Evolutionary conservation across 92 coral and sea anemone species (phyloP).

Genomic region (Palythoa grandiflora): DNA sequence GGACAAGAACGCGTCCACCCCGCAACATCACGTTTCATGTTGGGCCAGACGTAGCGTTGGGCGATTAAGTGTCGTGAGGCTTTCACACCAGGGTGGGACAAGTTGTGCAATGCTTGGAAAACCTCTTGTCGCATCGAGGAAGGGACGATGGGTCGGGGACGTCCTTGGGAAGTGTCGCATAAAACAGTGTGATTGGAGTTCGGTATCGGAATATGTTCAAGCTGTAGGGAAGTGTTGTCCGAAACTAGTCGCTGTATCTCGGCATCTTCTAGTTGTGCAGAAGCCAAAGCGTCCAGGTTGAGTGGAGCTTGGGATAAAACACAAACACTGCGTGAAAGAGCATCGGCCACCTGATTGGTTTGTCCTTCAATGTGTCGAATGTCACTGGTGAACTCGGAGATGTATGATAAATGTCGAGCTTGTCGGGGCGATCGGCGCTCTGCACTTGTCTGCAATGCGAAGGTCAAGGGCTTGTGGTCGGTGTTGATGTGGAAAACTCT

Average conservation of each 20-base stretch:
- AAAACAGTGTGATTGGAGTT: slow-evolving; percentile 12
- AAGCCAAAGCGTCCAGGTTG: slow-evolving; percentile 45
- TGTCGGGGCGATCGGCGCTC: slow-evolving; percentile 58
- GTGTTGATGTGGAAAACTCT: slow-evolving; percentile 53
- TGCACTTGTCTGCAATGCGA: slow-evolving; percentile 53
- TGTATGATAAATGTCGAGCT: slow-evolving; percentile 56
- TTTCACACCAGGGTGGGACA: slow-evolving; percentile 25
- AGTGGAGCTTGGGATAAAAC: slow-evolving; percentile 43
- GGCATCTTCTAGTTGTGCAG: slow-evolving; percentile 38
- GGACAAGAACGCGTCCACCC: slow-evolving; percentile 34
- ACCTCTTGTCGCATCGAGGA: neutral
- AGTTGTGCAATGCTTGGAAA: neutral
- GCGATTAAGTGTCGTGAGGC: slow-evolving; percentile 21
- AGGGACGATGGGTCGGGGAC: slow-evolving; percentile 16
- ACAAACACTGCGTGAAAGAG: slow-evolving; percentile 21
- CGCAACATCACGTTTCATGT: slow-evolving; percentile 17
- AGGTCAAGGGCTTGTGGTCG: slow-evolving; percentile 65
- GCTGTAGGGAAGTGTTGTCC: slow-evolving; percentile 1
- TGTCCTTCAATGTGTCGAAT: slow-evolving; percentile 15
- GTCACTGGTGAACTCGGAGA: slow-evolving; percentile 67
- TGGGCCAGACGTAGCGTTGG: slow-evolving; percentile 49
- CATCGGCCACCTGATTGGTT: neutral
- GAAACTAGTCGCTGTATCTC: slow-evolving; percentile 14
- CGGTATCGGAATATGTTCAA: neutral
- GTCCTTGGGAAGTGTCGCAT: slow-evolving; percentile 58